Evolutionary conservation across 2,888 invertebrate species (phyloP).

Genomic region (Neelides folsomi): DNA sequence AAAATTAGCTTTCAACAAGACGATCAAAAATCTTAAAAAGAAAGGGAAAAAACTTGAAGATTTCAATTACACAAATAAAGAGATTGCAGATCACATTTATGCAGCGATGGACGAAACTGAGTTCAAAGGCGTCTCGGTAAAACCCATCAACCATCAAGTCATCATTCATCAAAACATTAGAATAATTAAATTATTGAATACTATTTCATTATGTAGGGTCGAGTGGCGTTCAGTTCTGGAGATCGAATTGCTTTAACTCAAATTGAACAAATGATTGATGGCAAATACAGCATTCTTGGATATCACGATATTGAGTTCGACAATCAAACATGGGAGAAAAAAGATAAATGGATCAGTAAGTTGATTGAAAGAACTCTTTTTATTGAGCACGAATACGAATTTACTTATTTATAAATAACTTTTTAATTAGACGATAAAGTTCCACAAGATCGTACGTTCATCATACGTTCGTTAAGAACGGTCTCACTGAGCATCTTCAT

Average conservation of each 20-base stretch:
- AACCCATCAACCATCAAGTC: slow-evolving; percentile 41
- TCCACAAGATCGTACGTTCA: slow-evolving; percentile 87
- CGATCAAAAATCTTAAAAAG: slow-evolving; percentile 72
- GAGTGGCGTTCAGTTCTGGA: slow-evolving; percentile 95
- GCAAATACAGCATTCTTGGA: slow-evolving; percentile 83
- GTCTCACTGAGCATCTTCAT: slow-evolving; percentile 82
- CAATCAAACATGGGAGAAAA: slow-evolving; percentile 84
- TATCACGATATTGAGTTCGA: slow-evolving; percentile 93
- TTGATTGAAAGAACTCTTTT: neutral
- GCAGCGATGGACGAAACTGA: slow-evolving; percentile 96
- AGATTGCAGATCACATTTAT: slow-evolving; percentile 89
- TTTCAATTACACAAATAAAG: slow-evolving; percentile 89
- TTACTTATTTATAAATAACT: slow-evolving; percentile 3
- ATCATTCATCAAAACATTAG: too few species aligned
- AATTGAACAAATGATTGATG: slow-evolving; percentile 91
- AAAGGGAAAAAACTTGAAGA: slow-evolving; percentile 75
- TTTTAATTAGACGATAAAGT: slow-evolving; percentile 59
- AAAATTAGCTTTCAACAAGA: slow-evolving; percentile 78
- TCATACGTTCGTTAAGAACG: slow-evolving; percentile 66
- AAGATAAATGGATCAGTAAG: slow-evolving; percentile 80
- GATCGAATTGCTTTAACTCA: slow-evolving; percentile 97
- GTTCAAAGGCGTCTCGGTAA: slow-evolving; percentile 93
- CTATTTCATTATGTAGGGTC: slow-evolving; percentile 52
- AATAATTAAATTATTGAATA: too few species aligned
- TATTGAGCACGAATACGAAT: neutral